These are phyloP conservation scores for Imbricaverruca yamaguchii DNA, from an alignment of 2,888 invertebrate genomes.

Conservation along the genomic window DNA sequence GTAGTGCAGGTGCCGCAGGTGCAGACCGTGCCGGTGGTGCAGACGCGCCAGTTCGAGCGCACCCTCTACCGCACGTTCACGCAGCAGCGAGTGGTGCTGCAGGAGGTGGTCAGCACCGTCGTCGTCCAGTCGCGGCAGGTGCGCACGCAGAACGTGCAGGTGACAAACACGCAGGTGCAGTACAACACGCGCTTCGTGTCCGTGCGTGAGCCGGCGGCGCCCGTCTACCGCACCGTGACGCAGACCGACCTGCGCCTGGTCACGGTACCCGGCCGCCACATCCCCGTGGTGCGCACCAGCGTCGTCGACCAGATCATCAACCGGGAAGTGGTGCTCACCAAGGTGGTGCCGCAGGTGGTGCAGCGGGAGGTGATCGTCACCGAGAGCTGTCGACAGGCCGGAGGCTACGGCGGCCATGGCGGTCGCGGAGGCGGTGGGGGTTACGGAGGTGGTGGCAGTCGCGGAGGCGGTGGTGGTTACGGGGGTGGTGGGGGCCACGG, in stretches of 20 bases:
- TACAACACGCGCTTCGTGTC: constrained; percentile 27
- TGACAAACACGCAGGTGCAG: constrained; percentile 26
- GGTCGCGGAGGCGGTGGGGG: not conserved
- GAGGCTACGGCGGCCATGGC: not conserved
- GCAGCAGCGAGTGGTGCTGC: not conserved
- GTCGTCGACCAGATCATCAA: constrained; percentile 3
- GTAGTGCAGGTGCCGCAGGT: constrained; percentile 9
- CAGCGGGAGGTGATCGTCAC: not conserved
- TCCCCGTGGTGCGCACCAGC: constrained; percentile 30
- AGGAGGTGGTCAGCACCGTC: constrained; percentile 26
- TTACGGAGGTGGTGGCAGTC: not conserved
- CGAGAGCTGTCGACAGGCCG: not conserved
- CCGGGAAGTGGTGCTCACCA: not conserved
- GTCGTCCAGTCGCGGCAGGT: constrained; percentile 28
- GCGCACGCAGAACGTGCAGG: constrained; percentile 25
- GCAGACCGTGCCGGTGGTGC: not conserved
- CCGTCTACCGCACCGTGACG: constrained; percentile 27
- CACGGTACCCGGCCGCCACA: constrained; percentile 28
- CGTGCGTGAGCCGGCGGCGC: constrained; percentile 26
- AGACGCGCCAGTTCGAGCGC: constrained; percentile 16
- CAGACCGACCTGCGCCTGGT: constrained; percentile 29
- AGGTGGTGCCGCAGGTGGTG: constrained; percentile 8
- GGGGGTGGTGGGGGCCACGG: not conserved
- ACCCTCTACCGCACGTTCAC: constrained; percentile 8
- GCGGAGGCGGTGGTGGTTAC: not conserved